A percentile compares a stretch with the other conserved stretches of the same genome.
Evolutionary conservation across 1,140 invertebrate genomes (phyloP).

Genomic region (Mactra quadrangularis): DNA sequence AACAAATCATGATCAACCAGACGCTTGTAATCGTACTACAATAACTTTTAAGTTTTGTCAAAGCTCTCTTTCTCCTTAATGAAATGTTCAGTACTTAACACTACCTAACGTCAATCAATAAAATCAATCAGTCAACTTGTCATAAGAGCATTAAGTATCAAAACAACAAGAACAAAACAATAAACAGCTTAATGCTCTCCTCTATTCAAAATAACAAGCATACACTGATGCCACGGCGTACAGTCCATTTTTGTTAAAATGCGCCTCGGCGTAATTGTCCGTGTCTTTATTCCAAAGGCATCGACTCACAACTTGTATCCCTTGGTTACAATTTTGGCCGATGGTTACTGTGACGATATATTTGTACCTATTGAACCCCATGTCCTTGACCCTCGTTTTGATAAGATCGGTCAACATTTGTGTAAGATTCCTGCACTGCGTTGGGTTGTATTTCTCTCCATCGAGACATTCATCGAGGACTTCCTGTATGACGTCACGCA

Average conservation of each 20-base stretch:
- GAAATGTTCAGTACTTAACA: background rate
- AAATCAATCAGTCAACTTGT: background rate
- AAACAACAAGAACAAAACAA: background rate
- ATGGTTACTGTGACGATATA: conserved; percentile 75
- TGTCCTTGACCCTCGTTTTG: conserved; percentile 73
- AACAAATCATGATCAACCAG: too few relatives aligned
- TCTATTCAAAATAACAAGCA: conserved; percentile 79
- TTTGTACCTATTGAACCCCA: conserved; percentile 76
- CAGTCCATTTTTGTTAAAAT: conserved; percentile 71
- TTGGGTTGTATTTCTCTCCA: conserved; percentile 71
- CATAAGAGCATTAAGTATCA: conserved; percentile 27
- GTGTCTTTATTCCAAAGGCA: conserved; percentile 78
- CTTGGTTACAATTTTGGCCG: conserved; percentile 76
- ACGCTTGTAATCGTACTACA: too few relatives aligned
- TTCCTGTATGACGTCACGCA: conserved; percentile 65
- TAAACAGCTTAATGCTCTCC: too few relatives aligned
- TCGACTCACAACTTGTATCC: conserved; percentile 72
- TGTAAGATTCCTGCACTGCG: conserved; percentile 65
- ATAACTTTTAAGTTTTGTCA: too few relatives aligned
- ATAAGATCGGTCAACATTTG: conserved; percentile 74
- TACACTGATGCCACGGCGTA: conserved; percentile 78
- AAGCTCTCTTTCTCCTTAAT: too few relatives aligned
- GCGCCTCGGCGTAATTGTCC: conserved; percentile 76
- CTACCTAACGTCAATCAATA: conserved; percentile 5
- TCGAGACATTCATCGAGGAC: conserved; percentile 70